Percentiles rank a stretch among this genome's conserved stretches.
Evolutionary conservation across 2,113 vertebrate species (phyloP).

Genomic region (Ophiodon elongatus): DNA sequence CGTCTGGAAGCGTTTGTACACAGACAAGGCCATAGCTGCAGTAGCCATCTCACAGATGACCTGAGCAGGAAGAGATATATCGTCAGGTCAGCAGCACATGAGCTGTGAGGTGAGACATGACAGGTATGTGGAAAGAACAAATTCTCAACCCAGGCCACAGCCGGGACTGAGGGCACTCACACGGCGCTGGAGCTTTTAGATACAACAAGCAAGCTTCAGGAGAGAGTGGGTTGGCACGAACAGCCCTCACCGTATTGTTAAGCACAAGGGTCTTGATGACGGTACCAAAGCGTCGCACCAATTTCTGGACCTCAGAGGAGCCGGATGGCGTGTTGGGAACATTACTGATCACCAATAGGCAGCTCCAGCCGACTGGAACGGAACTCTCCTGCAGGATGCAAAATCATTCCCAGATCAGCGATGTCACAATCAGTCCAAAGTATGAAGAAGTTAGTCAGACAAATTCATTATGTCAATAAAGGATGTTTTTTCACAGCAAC

Average conservation of each 20-base stretch:
- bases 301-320: constrained; percentile 66
- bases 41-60: constrained; percentile 80
- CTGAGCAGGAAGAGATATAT: constrained; percentile 39
- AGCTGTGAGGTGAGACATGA: not conserved
- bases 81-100: not conserved
- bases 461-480: not conserved
- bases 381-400: constrained; percentile 39
- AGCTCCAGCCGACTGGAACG: constrained; percentile 52
- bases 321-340: constrained; percentile 59
- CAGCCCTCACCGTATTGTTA: constrained; percentile 61
- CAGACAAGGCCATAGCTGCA: constrained; percentile 62
- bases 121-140: not conserved
- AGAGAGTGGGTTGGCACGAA: not conserved
- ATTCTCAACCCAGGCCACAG: not conserved
- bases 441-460: not conserved
- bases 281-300: constrained; percentile 76
- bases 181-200: not conserved
- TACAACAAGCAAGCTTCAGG: not conserved
- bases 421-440: not conserved
- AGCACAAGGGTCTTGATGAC: constrained; percentile 71
- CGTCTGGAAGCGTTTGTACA: constrained; percentile 73
- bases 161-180: no score
- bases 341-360: constrained; percentile 75
- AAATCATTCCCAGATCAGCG: not conserved
- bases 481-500: not conserved